phyloP scores from a whole-genome alignment of 2,113 vertebrate species.

The Hippocampus comes region DNA sequence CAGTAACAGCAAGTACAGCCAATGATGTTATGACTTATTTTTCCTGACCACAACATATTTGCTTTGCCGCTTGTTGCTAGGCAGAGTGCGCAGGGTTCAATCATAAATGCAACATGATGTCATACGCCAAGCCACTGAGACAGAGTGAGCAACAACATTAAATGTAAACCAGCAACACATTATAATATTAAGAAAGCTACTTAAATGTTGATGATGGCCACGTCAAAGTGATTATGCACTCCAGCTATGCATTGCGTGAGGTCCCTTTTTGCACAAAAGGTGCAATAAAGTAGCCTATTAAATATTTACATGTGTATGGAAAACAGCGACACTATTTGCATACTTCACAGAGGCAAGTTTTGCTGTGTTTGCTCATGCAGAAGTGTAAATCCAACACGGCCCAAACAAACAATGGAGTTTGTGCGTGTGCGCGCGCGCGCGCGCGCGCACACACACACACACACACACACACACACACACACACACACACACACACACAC shows the following conservation, averaged over 20 bases:
- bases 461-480: too few relatives aligned
- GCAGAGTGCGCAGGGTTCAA: not conserved
- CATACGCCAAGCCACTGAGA: not conserved
- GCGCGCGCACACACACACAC: not conserved
- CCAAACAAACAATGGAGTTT: not conserved
- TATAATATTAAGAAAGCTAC: not conserved
- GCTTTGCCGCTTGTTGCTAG: not conserved
- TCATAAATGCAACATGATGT: not conserved
- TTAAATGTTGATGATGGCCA: not conserved
- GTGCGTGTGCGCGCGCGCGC: not conserved
- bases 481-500: too few relatives aligned
- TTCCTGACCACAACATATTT: not conserved
- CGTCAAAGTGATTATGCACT: not conserved
- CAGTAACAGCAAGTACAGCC: too few relatives aligned
- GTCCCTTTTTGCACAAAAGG: not conserved
- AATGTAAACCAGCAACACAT: not conserved
- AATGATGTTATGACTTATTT: not conserved
- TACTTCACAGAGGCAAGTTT: not conserved
- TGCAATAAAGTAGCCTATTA: constrained; percentile 1
- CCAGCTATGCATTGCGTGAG: not conserved
- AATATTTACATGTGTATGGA: not conserved
- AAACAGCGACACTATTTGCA: not conserved
- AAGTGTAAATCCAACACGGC: not conserved
- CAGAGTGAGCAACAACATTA: not conserved
- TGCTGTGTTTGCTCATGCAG: not conserved